Evolutionary conservation across 2,797 vertebrate genomes (phyloP).

Genomic region (Poeciliopsis turneri): DNA sequence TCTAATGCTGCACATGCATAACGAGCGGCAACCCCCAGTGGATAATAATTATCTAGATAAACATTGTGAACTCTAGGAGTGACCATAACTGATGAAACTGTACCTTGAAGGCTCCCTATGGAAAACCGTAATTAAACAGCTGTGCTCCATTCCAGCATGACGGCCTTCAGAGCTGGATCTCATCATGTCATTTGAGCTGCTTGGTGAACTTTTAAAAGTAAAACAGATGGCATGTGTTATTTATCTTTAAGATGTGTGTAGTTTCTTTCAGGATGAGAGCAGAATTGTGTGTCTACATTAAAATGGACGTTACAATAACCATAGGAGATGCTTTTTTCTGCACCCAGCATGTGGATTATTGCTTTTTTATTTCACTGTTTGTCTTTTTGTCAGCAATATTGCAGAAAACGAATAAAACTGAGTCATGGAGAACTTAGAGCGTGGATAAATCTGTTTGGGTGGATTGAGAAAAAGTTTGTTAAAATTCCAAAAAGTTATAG

Average conservation of each 20-base stretch:
- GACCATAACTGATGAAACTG: slow-evolving; percentile 8
- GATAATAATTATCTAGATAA: slow-evolving; percentile 8
- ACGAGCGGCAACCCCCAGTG: slow-evolving; percentile 3
- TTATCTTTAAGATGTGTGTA: not conserved
- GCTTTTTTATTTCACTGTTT: not conserved
- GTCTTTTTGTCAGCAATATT: not conserved
- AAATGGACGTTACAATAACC: not conserved
- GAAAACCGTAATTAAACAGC: not conserved
- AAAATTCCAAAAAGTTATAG: not conserved
- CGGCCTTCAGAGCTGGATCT: slow-evolving; percentile 10
- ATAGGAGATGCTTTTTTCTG: not conserved
- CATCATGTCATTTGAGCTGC: not conserved
- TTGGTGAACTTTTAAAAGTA: slow-evolving; percentile 6
- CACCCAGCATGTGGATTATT: not conserved
- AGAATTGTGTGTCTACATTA: not conserved
- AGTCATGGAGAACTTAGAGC: not conserved
- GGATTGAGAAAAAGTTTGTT: not conserved
- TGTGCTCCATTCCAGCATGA: not conserved
- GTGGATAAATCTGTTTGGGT: not conserved
- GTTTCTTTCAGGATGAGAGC: not conserved
- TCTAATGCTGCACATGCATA: not conserved
- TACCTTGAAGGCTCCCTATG: slow-evolving; percentile 1
- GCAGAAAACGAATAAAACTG: not conserved
- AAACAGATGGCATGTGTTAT: slow-evolving; percentile 1
- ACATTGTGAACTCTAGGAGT: slow-evolving; percentile 15